These are phyloP conservation scores for Lasioglossum pauxillum DNA, from an alignment of 2,888 invertebrate species.

Conservation along the genomic window DNA sequence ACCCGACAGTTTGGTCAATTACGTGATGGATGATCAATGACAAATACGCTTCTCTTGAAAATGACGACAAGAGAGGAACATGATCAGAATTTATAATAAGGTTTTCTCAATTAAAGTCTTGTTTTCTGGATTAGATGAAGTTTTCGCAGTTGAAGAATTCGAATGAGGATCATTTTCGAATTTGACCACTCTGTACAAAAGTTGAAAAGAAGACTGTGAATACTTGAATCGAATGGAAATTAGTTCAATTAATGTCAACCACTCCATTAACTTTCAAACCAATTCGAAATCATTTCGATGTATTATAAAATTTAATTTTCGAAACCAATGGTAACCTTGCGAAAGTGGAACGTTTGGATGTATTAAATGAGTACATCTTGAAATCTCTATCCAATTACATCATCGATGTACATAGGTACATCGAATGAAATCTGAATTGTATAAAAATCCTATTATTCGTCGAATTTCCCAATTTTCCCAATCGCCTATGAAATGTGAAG, in stretches of 20 bases:
- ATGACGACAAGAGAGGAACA: neutral
- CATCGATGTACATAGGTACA: too few relatives aligned
- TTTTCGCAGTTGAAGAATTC: neutral
- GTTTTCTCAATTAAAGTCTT: neutral
- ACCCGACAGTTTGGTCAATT: slow-evolving; percentile 21
- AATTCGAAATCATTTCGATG: neutral
- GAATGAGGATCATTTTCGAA: neutral
- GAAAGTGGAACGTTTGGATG: neutral
- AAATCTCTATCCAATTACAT: neutral
- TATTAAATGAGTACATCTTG: neutral
- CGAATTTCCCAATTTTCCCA: neutral
- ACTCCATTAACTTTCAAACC: neutral
- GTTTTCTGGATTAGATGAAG: neutral
- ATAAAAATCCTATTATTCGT: neutral
- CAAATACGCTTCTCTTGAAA: slow-evolving; percentile 1
- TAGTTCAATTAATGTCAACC: neutral
- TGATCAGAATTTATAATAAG: neutral
- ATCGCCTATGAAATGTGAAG: neutral
- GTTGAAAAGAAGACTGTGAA: neutral
- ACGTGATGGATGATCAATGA: slow-evolving; percentile 12
- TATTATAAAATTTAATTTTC: too few relatives aligned
- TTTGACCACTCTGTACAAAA: neutral
- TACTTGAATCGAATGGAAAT: neutral
- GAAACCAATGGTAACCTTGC: neutral
- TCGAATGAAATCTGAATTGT: neutral